Evolutionary conservation across 2,888 invertebrate species (phyloP), one percentile per base, ranked within the genome.

Genomic region (Latrodectus elegans): DNA sequence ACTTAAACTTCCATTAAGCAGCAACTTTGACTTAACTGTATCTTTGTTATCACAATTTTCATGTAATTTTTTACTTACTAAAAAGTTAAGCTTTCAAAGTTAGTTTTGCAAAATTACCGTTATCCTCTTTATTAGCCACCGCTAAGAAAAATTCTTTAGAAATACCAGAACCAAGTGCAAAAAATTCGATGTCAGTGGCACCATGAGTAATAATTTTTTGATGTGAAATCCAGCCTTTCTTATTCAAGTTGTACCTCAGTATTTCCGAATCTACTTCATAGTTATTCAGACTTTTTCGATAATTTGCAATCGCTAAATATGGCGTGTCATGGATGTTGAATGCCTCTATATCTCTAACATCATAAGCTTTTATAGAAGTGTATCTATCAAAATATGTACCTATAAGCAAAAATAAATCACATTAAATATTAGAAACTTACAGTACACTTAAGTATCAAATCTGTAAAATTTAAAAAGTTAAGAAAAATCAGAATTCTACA

Each of bases 281-380:
- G 10, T 80, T 22, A 22, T 82, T 65, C 52, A 78, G 70, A 6
- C 80, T 68, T 73, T 68, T 89, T 38, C 87, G 75, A 67, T 78
- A 81, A 26, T 89, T 90, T 12, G 89, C 89, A n/a, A 90, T 72
- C 1, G 89, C 89, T 55, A 90, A 22, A 65, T 84, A 90, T 12
- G 88, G 80, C n/a, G 71, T 67, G 49, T 79, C 87, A 52, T 89
- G 72, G 17, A 90, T 89, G 51, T 88, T 83, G 53, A 90, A 89
- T n/a, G 89, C 80, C n/a, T 89, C 87, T 6, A 90, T 77, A 77
- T 90, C 89, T 78, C 86, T 89, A 0, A 89, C 90, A 38, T 83
- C 89, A 74, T 80, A 90, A 15, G 89, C 84, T 17, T 55, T 55
- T 8, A 90, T 49, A 11, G 65, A 17, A 14, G 72, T 52, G 49